These are phyloP conservation scores for Zygaena filipendulae DNA, from an alignment of 2,888 invertebrate species.

Conservation along the genomic window DNA sequence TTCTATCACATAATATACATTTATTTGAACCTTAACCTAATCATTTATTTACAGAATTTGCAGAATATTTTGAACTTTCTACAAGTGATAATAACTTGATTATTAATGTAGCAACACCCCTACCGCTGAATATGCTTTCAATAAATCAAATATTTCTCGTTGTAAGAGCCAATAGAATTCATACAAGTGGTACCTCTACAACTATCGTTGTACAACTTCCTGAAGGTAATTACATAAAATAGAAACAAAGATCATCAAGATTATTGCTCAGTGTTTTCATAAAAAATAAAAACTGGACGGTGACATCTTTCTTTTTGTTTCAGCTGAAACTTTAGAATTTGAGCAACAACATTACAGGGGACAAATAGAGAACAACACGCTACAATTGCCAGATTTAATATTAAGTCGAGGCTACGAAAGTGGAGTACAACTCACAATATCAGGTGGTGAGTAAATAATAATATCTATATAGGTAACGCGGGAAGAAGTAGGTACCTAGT, in stretches of 20 bases:
- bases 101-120: conserved; percentile 22
- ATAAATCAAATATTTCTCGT: conserved; percentile 31
- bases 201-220: conserved; percentile 41
- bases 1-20: too few relatives aligned
- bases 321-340: conserved; percentile 25
- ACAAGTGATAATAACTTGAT: conserved; percentile 23
- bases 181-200: conserved; percentile 39
- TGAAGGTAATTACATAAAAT: conserved; percentile 38
- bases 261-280: too few relatives aligned
- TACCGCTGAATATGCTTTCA: conserved; percentile 24
- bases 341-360: conserved; percentile 32
- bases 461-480: not conserved
- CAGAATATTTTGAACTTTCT: conserved; percentile 24
- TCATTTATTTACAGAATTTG: conserved; percentile 27
- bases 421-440: conserved; percentile 20
- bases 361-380: conserved; percentile 28
- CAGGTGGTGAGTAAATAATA: conserved; percentile 22
- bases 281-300: conserved; percentile 3
- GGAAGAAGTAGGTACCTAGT: too few relatives aligned
- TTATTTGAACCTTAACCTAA: not conserved
- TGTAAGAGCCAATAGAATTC: conserved; percentile 35
- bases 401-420: conserved; percentile 32
- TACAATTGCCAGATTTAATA: conserved; percentile 24
- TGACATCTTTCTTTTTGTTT: conserved; percentile 26
- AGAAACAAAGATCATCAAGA: too few relatives aligned